Conservation (phyloP, 2,797 vertebrate species). For the Smutsia gigantea region DNA sequence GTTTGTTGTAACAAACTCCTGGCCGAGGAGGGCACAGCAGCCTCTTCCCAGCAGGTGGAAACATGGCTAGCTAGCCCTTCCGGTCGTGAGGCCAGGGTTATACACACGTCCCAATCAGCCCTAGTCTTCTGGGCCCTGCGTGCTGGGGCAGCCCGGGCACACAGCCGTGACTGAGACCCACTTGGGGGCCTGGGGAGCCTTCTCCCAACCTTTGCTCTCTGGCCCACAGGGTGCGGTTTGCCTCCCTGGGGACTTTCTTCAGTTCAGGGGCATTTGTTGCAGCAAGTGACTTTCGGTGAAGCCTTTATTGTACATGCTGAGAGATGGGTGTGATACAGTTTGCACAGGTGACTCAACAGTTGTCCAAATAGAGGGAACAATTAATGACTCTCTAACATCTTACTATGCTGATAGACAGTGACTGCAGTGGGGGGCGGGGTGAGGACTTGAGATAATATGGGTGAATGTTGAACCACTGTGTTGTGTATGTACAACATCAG, state of each 20-base stretch:
- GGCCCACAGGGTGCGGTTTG: neutral
- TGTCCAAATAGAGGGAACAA: neutral
- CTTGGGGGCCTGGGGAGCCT: neutral
- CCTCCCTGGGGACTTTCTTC: neutral
- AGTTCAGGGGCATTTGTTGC: neutral
- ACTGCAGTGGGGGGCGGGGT: no score
- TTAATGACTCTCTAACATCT: no score
- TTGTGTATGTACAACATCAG: no score
- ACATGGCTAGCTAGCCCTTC: neutral
- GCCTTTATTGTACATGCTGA: neutral
- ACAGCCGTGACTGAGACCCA: neutral
- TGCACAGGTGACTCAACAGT: constrained; percentile 13
- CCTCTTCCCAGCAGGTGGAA: neutral
- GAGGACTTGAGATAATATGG: no score
- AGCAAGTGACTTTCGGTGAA: neutral
- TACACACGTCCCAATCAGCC: neutral
- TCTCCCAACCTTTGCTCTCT: neutral
- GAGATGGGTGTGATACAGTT: constrained; percentile 3
- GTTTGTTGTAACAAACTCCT: neutral
- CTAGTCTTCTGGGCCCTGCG: neutral
- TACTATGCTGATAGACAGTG: no score
- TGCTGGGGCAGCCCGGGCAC: neutral
- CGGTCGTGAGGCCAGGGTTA: neutral
- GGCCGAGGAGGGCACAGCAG: neutral
- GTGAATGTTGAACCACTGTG: no score